Conservation (phyloP, 2,888 invertebrate species). For the Mesochorus sp. region DNA sequence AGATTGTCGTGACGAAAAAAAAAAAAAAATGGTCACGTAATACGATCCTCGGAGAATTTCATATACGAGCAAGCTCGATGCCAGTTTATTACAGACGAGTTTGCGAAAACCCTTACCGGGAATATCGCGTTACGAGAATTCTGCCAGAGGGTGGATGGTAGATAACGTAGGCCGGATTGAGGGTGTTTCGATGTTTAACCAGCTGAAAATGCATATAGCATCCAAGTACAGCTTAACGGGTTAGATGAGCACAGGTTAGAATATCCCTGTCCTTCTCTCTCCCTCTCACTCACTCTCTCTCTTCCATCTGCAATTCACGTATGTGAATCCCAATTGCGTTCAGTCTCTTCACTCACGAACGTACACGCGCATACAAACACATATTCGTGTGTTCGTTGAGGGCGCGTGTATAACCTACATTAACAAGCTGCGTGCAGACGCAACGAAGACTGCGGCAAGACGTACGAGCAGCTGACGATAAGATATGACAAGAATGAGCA, state of each 20-base stretch:
- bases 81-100: constrained; percentile 30
- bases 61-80: background rate
- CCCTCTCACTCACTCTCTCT: constrained; percentile 48
- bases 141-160: constrained; percentile 53
- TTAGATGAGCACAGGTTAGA: constrained; percentile 48
- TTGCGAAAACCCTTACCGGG: constrained; percentile 27
- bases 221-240: constrained; percentile 20
- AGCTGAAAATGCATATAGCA: constrained; percentile 23
- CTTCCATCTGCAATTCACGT: constrained; percentile 7
- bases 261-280: constrained; percentile 50
- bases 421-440: background rate
- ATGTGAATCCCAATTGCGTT: background rate
- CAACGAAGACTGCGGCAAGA: background rate
- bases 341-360: too few relatives aligned
- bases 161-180: constrained; percentile 62
- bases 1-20: background rate
- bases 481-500: too few relatives aligned
- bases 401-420: background rate
- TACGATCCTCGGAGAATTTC: constrained; percentile 21
- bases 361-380: too few relatives aligned
- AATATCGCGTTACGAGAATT: constrained; percentile 39
- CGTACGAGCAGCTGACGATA: background rate
- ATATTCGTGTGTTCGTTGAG: background rate
- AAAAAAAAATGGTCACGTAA: constrained; percentile 21
- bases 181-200: constrained; percentile 36